phyloP scores from a whole-genome alignment of 2,888 invertebrate species.

The Sycophila texana region DNA sequence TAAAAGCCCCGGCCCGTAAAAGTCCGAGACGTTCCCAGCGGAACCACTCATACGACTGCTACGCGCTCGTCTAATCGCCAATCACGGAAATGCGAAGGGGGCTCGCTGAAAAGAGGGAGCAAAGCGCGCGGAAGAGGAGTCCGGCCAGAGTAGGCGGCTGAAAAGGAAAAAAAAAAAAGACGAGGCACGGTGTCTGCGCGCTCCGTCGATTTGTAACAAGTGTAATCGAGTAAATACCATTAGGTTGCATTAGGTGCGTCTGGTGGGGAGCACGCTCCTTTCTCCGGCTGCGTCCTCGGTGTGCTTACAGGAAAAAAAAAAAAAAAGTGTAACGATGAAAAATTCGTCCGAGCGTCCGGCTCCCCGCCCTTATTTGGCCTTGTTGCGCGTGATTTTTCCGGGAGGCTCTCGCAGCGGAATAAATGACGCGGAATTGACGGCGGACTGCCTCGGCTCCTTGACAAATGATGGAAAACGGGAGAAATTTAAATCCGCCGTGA shows the following conservation, averaged over 20 bases:
- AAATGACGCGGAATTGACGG: conserved; percentile 33
- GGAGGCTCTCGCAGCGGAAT: conserved; percentile 8
- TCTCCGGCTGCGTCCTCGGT: not conserved
- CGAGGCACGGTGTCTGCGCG: conserved; percentile 9
- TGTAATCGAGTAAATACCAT: conserved; percentile 53
- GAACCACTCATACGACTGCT: conserved; percentile 4
- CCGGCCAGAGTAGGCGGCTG: not conserved
- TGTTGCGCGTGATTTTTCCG: conserved; percentile 17
- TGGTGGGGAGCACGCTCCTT: not conserved
- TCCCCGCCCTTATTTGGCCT: conserved; percentile 33
- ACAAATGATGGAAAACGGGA: conserved; percentile 43
- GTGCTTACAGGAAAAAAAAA: not conserved
- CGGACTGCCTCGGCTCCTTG: conserved; percentile 8
- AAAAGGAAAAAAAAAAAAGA: conserved; percentile 30
- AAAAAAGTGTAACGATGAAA: conserved; percentile 41
- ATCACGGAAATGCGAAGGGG: conserved; percentile 41
- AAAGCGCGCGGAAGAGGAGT: not conserved
- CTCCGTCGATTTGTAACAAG: conserved; percentile 53
- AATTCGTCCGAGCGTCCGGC: conserved; percentile 27
- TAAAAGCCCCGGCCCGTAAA: conserved; percentile 39
- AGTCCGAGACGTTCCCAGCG: not conserved
- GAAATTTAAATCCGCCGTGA: conserved; percentile 28
- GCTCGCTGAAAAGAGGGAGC: not conserved
- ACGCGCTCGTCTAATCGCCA: conserved; percentile 7
- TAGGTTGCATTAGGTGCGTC: conserved; percentile 32